Evolutionary conservation across 2,797 vertebrate genomes (phyloP).

Genomic region (Tauraco hartlaubi): DNA sequence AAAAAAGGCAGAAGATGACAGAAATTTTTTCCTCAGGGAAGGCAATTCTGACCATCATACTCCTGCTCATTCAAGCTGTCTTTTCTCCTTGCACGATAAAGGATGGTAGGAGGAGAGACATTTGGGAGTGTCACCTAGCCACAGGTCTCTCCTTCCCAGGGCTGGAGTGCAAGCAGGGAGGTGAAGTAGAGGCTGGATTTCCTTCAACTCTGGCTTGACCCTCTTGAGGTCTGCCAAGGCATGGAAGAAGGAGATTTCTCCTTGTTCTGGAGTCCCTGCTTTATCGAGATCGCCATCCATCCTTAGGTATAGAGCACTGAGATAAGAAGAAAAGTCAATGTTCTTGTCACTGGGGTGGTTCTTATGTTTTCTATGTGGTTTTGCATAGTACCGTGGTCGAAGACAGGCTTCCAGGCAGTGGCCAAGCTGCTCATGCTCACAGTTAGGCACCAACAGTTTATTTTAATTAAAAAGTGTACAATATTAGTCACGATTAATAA

Average conservation of each 20-base stretch:
- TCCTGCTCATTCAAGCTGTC: not conserved
- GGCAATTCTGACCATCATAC: not conserved
- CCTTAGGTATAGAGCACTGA: not conserved
- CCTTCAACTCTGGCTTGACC: not conserved
- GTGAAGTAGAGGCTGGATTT: not conserved
- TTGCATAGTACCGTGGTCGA: not conserved
- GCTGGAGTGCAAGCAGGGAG: not conserved
- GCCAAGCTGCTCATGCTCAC: not conserved
- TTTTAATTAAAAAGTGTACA: not conserved
- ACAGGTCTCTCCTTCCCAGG: not conserved
- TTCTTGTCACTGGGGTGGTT: not conserved
- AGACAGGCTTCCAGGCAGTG: not conserved
- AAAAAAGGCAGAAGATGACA: not conserved
- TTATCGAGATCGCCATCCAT: fast-evolving
- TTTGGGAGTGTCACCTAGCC: not conserved
- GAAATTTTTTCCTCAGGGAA: not conserved
- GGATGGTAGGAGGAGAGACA: not conserved
- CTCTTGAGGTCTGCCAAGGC: not conserved
- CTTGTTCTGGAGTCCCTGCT: not conserved
- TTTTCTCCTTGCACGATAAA: not conserved
- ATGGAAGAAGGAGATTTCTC: not conserved
- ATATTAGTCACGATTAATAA: not conserved
- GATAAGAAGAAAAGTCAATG: not conserved
- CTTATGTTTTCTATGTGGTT: not conserved
- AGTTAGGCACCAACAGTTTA: not conserved